Percentiles rank a stretch among this genome's conserved stretches.
These are phyloP conservation scores for Acrossocheilus fasciatus DNA, from an alignment of 2,797 vertebrate genomes.

Conservation along the genomic window DNA sequence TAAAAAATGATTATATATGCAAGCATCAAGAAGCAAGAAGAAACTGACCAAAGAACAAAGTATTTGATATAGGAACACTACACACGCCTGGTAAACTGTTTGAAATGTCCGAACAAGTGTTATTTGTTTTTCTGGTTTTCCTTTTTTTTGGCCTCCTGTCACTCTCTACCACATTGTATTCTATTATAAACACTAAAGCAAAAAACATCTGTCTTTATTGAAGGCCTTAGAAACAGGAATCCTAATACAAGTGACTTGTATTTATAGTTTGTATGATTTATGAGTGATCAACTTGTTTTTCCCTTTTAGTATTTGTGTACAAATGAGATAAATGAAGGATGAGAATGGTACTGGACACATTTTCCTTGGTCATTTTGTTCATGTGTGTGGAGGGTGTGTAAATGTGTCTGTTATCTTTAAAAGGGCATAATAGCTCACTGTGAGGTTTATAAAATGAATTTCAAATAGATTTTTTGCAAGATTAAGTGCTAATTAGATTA, in stretches of 20 bases:
- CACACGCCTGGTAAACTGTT: conserved; percentile 60
- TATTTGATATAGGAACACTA: conserved; percentile 72
- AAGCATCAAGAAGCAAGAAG: conserved; percentile 75
- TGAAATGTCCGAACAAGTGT: conserved; percentile 55
- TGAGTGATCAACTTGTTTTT: conserved; percentile 58
- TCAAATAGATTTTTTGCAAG: conserved; percentile 77
- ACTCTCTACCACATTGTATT: conserved; percentile 67
- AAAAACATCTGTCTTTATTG: conserved; percentile 56
- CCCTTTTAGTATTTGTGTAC: conserved; percentile 64
- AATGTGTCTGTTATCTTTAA: conserved; percentile 67
- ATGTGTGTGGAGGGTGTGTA: conserved; percentile 42
- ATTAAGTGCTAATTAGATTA: conserved; percentile 67
- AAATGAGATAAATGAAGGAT: conserved; percentile 69
- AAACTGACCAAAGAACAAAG: conserved; percentile 85
- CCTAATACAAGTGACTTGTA: conserved; percentile 43
- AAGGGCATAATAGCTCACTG: conserved; percentile 81
- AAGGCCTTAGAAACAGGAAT: conserved; percentile 55
- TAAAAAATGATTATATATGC: conserved; percentile 75
- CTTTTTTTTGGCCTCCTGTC: conserved; percentile 36
- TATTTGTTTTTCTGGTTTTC: conserved; percentile 43
- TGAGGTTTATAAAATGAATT: conserved; percentile 80
- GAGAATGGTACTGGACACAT: conserved; percentile 66
- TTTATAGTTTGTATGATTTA: conserved; percentile 33
- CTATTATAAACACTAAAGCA: conserved; percentile 57
- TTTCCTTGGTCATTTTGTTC: conserved; percentile 62